Evolutionary conservation across 2,888 invertebrate genomes (phyloP).

Genomic region (Helicoverpa assulta): DNA sequence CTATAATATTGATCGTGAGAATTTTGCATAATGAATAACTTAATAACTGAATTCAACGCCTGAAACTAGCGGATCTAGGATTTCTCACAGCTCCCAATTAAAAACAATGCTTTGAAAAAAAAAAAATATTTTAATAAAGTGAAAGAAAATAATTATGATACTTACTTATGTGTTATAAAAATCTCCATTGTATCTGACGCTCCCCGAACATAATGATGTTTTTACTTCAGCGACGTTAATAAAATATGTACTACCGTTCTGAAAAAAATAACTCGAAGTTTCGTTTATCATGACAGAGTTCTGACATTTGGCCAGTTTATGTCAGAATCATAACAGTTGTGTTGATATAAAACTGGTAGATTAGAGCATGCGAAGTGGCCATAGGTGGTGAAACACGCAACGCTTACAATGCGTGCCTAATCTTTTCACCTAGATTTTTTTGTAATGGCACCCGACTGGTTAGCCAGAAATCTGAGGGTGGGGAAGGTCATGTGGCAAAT

Average conservation of each 20-base stretch:
- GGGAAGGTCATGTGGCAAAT: conserved; percentile 23
- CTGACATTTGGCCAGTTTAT: conserved; percentile 55
- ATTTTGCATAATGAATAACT: neutral
- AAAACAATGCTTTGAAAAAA: too few relatives aligned
- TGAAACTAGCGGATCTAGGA: too few relatives aligned
- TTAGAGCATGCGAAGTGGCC: conserved; percentile 66
- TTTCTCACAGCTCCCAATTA: too few relatives aligned
- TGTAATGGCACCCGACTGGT: conserved; percentile 34
- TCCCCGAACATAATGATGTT: neutral
- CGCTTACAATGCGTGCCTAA: conserved; percentile 50
- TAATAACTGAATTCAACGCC: neutral
- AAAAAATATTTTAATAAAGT: too few relatives aligned
- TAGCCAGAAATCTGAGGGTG: conserved; percentile 19
- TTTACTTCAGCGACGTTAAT: conserved; percentile 8
- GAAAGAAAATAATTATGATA: too few relatives aligned
- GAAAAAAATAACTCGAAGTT: conserved; percentile 9
- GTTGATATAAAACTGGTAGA: conserved; percentile 66
- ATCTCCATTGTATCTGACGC: neutral
- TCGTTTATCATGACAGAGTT: conserved; percentile 31
- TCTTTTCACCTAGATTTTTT: conserved; percentile 64
- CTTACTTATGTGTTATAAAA: too few relatives aligned
- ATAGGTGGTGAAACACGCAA: conserved; percentile 63
- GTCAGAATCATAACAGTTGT: conserved; percentile 66
- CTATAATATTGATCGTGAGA: neutral
- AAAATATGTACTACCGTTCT: conserved; percentile 11